Conservation (phyloP, 1,140 invertebrate species). For the Cotesia chilonis region DNA sequence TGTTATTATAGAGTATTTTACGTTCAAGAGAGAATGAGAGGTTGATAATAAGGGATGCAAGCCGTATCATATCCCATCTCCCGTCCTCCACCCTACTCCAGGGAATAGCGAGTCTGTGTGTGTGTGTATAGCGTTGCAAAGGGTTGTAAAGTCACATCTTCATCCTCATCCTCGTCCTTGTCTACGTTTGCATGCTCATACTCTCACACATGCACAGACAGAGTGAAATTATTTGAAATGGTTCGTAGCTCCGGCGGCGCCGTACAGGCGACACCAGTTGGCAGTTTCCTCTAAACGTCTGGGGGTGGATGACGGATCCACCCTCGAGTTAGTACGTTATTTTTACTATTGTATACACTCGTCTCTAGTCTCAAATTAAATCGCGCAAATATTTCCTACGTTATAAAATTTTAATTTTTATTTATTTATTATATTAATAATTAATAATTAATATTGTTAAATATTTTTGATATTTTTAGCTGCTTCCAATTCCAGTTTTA, state of each 20-base stretch:
- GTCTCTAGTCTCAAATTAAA: constrained; percentile 16
- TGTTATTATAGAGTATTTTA: no score
- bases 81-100: no score
- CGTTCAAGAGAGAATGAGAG: no score
- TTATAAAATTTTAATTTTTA: constrained; percentile 2
- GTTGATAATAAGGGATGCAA: no score
- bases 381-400: background rate
- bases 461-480: no score
- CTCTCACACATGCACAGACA: background rate
- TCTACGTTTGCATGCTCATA: background rate
- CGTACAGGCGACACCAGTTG: constrained; percentile 47
- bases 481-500: no score
- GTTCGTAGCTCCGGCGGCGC: constrained; percentile 43
- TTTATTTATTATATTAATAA: background rate
- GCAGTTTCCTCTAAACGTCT: constrained; percentile 52
- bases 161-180: background rate
- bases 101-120: no score
- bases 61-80: no score
- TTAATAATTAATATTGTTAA: no score
- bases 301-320: constrained; percentile 44
- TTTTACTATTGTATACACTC: constrained; percentile 27
- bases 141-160: constrained; percentile 21
- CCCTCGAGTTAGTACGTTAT: constrained; percentile 24
- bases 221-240: constrained; percentile 26
- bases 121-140: background rate